Conservation (phyloP, 2,113 vertebrate genomes). For the Meles meles region DNA sequence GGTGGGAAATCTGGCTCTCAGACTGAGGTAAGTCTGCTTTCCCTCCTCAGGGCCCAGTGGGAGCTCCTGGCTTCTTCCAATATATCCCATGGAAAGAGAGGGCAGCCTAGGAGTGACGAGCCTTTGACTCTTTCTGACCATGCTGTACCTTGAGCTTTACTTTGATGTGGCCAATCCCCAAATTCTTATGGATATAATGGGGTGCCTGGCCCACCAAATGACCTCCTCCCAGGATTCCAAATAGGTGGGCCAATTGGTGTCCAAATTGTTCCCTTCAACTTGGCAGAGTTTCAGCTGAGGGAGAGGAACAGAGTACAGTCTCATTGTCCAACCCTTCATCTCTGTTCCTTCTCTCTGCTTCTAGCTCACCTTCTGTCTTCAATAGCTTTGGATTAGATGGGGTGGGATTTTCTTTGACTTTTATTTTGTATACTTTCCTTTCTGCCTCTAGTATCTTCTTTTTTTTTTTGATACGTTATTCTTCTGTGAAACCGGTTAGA, state of each 20-base stretch:
- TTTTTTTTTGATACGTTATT: background rate
- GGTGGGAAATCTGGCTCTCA: background rate
- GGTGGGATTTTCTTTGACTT: background rate
- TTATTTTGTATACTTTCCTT: background rate
- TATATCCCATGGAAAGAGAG: background rate
- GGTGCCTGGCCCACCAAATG: background rate
- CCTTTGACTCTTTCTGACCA: background rate
- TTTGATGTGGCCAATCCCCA: background rate
- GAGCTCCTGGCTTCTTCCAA: background rate
- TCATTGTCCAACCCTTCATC: background rate
- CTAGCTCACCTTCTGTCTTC: background rate
- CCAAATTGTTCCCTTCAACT: background rate
- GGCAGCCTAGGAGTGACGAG: background rate
- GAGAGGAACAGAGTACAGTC: background rate
- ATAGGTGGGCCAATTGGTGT: background rate
- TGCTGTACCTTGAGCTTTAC: background rate
- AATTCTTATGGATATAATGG: background rate
- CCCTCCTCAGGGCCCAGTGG: background rate
- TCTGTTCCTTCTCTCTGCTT: background rate
- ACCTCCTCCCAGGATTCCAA: background rate
- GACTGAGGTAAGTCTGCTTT: background rate
- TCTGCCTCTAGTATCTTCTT: background rate
- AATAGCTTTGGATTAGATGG: background rate
- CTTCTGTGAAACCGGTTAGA: background rate
- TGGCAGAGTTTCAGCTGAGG: background rate